Evolutionary conservation across 2,797 vertebrate species (phyloP), one percentile per base, ranked within the genome.

Genomic region (Enteromius afrohamiltoni): DNA sequence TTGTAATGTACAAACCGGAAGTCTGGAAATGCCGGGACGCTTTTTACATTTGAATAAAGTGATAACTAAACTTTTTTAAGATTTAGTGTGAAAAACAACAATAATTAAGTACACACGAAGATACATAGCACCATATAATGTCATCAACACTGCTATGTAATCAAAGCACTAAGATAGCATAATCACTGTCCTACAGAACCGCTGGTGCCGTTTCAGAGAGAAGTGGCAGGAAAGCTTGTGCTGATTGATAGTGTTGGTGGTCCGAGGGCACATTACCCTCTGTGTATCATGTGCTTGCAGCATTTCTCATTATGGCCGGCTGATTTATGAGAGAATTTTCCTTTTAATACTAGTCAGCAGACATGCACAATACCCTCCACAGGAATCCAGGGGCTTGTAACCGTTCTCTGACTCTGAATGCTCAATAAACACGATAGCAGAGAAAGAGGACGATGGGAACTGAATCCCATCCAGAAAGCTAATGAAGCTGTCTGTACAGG

Each of bases 401-500:
- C 62, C 1, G 29, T 64, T 31, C 16, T 65, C 49, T 67, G 26
- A 77, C 34, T 77, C 60, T 64, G 29, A 31, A 31, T 19, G 62
- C 17, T 31, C 34, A 16, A 55, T 40, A 58, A 77, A 26, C 37
- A 60, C 10, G 37, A 49, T n/a, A 51, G 62, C 29, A 80, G 11
- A 47, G 23, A 11, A 71, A 73, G 47, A 60, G 2, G 26, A 71
- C 29, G 29, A 62, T 62, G 60, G 40, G 7, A 81, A 60, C 23
- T 17, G 53, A 80, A 62, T n/a, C 23, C 21, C 69, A 81, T 81
- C 68, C 69, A 81, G 69, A 37, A 64, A 73, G 55, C 29, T 51
- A 73, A 81, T 81, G 69, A 81, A 74, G 42, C 69, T 81, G 55
- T 74, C 69, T 37, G 42, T 64, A 73, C 21, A 34, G 69, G 55